Evolutionary conservation across 1,140 invertebrate species (phyloP), one percentile per base, ranked within the genome.

Genomic region (Tigriopus japonicus): DNA sequence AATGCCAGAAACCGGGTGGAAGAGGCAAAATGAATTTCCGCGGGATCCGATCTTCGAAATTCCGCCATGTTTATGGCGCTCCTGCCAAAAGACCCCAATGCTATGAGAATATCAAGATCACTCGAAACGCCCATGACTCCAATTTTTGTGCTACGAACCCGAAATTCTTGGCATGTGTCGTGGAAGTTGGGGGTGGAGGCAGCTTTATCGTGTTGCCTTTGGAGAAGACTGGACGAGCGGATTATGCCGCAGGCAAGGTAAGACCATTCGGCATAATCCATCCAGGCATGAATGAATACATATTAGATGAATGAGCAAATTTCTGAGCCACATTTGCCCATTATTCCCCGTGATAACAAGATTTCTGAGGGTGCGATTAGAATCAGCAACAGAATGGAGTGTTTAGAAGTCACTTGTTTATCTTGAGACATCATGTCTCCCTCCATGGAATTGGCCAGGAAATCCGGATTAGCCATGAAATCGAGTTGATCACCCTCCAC

Each of bases 81-180:
- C 82, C 87, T 3, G 81, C 84, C 13, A 89, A 88, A 68, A 76
- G 86, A 62, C 88, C 93, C 66, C 79, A 83, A 70, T 91, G 87
- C 70, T 94, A 92, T 72, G 88, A 92, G 70, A 89, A 91, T 72
- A 83, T 94, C 62, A 85, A 87, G 68, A 89, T 95, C 61, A 93
- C 90, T 1, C 84, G 87, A 70, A 90, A 86, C 70, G 85, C 86
- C 13, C 86, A 89, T 74, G 91, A 95, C 68, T 87, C 87, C 42
- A 83, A 87, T 67, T 92, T 90, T 71, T 92, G 87, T 70, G 85
- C 85, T 3, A 87, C 89, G 45, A 96, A 95, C 75, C 87, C 90
- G 0, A 94, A 94, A 73, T 95, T 91, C 73, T 76, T 95, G 54
- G 91, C 90, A 49, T 78, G 95, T 59, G 89, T 94, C 42, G 92